Evolutionary conservation across 2,797 vertebrate genomes (phyloP), one percentile per base, ranked within the genome.

Genomic region (Buceros bicornis): DNA sequence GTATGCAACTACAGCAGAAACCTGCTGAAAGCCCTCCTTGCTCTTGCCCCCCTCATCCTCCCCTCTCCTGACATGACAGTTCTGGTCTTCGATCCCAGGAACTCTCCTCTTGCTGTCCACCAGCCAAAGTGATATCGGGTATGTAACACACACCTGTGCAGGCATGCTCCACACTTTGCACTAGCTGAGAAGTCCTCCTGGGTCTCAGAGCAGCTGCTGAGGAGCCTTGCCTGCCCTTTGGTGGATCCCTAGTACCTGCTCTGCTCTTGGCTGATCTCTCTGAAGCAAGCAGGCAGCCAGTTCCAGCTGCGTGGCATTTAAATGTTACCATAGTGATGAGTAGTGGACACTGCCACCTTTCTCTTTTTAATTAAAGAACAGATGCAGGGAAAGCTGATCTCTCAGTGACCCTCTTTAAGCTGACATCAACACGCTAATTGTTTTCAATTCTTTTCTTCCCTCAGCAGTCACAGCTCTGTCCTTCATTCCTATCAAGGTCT

Each of bases 261-360:
- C 92, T 24, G 65, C 54, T 47, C 17, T 1, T 1, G 3, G 58
- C 62, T 13, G 21, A 26, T 54, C 53, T 51, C 77, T 90, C 83
- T 10, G 13, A 24, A 33, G 82, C 4, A 24, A 95, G 88, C 37
- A 26, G 80, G 62, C 80, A 71, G 93, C 82, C 89, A 13, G 65
- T 87, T 95, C 95, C 85, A 90, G 87, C 70, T 92, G 93, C 13
- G 33, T 87, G 93, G 73, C 93, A 90, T 97, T 97, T 97, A 82
- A 88, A 96, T 92, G 98, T 98, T 98, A 50, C 98, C 97, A 98
- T 98, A 97, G 98, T 14, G 93, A 98, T 97, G 96, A 76, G 93
- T n/a, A 94, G 96, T 98, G 98, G 98, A 97, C 98, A 87, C 96
- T 93, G 97, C 94, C 97, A 90, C 96, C 97, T 97, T 96, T 84